Evolutionary conservation across 2,113 vertebrate species (phyloP), one percentile per base, ranked within the genome.

Genomic region (Paedocypris sp.): DNA sequence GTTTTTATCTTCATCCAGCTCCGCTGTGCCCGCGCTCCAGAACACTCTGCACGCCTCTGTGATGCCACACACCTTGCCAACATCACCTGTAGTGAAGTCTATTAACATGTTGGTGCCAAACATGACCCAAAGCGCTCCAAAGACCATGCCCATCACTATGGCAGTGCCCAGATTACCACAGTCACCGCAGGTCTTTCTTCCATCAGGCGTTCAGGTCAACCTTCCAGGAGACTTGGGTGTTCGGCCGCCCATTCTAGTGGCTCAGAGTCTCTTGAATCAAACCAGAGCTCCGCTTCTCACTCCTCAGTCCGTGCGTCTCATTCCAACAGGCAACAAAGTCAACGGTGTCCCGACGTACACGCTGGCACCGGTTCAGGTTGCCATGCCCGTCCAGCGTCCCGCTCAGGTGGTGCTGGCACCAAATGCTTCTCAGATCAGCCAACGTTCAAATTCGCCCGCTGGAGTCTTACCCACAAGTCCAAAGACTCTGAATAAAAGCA

Each of bases 341-440:
- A 93, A 93, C 1, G 90, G 90, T 1, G 83, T 91, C 10, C 90
- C 90, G 1, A 90, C 83, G 0, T 93, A 91, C 70, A 93, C 90
- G 0, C 79, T 93, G 15, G 86, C 87, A 2, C 87, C 90, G 0
- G 75, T 92, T 29, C 87, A 89, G 0, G 81, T 92, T 20, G 77
- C 87, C 0, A 48, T 91, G 70, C 86, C 89, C 0, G 73, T 87
- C 29, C 50, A 85, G 18, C 75, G 33, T n/a, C 68, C 86, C 0
- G 70, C 81, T 0, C 82, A 86, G 36, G 19, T 90, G 62, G 83
- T 87, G 6, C 50, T 86, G 51, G 31, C 85, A 43, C 83, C 72
- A 25, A 77, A 86, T 0, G 60, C 46, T 5, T 35, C 47, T 3
- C 62, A 79, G 0, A 64, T 79, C 0, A 19, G 66, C 6, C 68